Base-by-base conservation (phyloP, 1,140 invertebrate species). In the Heliconius hermathena region DNA sequence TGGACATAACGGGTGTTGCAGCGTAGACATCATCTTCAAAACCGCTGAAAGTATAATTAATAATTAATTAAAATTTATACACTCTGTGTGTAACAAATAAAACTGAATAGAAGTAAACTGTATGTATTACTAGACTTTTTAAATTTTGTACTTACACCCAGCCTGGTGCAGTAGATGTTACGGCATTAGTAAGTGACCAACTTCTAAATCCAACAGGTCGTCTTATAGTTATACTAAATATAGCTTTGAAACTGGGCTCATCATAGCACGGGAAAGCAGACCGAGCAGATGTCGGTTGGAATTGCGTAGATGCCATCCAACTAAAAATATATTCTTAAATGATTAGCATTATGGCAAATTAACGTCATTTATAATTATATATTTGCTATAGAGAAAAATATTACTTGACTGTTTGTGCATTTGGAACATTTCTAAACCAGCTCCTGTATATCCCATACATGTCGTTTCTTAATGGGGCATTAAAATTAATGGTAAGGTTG, bases 201-300 rank as follows among this genome's bases (percentile, higher is more conserved):
- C 91, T 92, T n/a, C 33, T 81, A 70, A 82, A 87, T 6, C 29
- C 70, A 11, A 20, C 76, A 3, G 89, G 90, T 6, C 88, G 87
- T 66, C 84, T 89, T 41, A 93, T 88, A 5, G 95, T 96, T 1
- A 97, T 94, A 20, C 91, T 85, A 76, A 98, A 99, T 0, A 93
- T 96, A 1, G 98, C 97, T 92, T 98, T 98, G 80, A 98, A 97
- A 16, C 95, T 95, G 0, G 98, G 98, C 84, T 99, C 98, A 87
- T 99, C 98, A 88, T 98, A 98, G 85, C 97, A 98, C 1, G 98
- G 98, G 86, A 99, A 99, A 0, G 97, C 97, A 74, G 95, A 95
- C 71, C 98, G 95, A 3, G 98, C 98, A 81, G 97, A 95, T 8
- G 96, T 96, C 1, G 97, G 96, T 88, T 98, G 96, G 88, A 99